These are phyloP conservation scores for Blastobasis lacticolella DNA, from an alignment of 2,888 invertebrate species.

Conservation along the genomic window DNA sequence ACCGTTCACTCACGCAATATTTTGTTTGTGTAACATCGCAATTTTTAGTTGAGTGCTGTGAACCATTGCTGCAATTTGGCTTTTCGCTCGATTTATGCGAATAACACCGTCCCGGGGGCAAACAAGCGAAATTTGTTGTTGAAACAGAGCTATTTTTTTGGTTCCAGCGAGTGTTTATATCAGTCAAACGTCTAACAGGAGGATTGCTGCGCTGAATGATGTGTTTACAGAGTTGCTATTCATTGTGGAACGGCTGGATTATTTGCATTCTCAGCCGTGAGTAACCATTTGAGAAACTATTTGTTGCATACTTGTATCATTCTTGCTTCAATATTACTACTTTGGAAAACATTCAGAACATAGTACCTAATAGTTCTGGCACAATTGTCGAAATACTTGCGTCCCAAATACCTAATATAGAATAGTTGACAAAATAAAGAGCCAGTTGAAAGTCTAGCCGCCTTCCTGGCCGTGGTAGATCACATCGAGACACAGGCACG, in stretches of 20 bases:
- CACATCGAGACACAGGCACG: neutral
- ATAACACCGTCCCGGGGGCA: constrained; percentile 59
- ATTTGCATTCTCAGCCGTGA: constrained; percentile 7
- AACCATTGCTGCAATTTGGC: constrained; percentile 65
- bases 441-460: too few species aligned
- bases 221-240: constrained; percentile 25
- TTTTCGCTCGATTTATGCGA: constrained; percentile 66
- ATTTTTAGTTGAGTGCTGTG: constrained; percentile 61
- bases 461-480: too few species aligned
- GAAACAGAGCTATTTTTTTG: constrained; percentile 56
- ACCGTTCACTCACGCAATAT: constrained; percentile 48
- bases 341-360: too few species aligned
- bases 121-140: constrained; percentile 64
- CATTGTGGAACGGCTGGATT: constrained; percentile 19
- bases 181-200: constrained; percentile 49
- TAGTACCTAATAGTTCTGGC: too few species aligned
- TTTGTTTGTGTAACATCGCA: constrained; percentile 57
- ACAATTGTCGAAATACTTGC: too few species aligned
- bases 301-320: too few species aligned
- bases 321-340: too few species aligned
- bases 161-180: constrained; percentile 48
- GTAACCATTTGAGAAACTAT: too few species aligned
- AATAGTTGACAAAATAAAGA: too few species aligned
- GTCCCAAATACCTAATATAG: too few species aligned
- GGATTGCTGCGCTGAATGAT: constrained; percentile 37